A percentile compares a stretch with the other conserved stretches of the same genome.
Conservation (phyloP, 2,113 vertebrate species). For the Psilopsiagon aurifrons region DNA sequence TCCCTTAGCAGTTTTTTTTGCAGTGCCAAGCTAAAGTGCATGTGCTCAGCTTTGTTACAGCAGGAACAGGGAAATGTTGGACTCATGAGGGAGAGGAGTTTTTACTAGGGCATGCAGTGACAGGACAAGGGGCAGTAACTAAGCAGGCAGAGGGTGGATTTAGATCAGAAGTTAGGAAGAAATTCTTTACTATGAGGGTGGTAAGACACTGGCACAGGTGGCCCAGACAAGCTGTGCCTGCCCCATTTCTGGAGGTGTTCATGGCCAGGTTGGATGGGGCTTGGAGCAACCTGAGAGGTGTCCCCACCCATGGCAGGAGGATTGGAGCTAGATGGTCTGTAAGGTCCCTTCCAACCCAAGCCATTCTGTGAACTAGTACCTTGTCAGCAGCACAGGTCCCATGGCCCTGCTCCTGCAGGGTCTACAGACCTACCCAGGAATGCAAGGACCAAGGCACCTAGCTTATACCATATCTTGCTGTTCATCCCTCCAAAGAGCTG, state of each 20-base stretch:
- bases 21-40: neutral
- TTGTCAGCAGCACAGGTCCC: accelerated
- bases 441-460: neutral
- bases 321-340: neutral
- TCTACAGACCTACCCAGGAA: neutral
- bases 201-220: neutral
- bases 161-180: neutral
- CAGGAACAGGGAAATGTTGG: neutral
- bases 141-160: neutral
- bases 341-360: neutral
- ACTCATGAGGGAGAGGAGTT: neutral
- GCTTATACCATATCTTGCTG: accelerated
- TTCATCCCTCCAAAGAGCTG: neutral
- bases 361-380: neutral
- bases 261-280: neutral
- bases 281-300: neutral
- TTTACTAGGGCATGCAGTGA: neutral
- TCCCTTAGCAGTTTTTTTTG: neutral
- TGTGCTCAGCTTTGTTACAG: neutral
- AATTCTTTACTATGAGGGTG: neutral
- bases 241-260: neutral
- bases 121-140: neutral
- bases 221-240: neutral
- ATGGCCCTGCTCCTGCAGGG: neutral
- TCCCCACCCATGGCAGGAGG: neutral